These are phyloP conservation scores for Probaryconus sp. DNA, from an alignment of 1,140 invertebrate species.

Conservation along the genomic window DNA sequence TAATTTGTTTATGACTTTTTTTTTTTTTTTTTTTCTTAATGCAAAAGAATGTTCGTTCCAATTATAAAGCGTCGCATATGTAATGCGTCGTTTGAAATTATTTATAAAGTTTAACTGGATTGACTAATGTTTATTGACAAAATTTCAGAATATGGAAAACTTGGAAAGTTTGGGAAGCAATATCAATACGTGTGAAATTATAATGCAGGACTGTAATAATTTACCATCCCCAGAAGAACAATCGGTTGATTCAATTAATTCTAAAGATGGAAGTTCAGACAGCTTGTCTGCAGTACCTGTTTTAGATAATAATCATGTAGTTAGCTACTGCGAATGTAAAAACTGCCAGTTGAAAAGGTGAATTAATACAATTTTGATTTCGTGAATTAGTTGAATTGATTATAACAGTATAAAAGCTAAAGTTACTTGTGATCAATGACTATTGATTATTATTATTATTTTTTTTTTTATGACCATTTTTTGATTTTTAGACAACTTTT, in stretches of 20 bases:
- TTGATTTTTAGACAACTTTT: slow-evolving; percentile 68
- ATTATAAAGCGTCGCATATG: too few relatives aligned
- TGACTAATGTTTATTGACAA: slow-evolving; percentile 4
- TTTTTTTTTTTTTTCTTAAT: too few relatives aligned
- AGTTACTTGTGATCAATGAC: too few relatives aligned
- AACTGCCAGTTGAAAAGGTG: slow-evolving; percentile 41
- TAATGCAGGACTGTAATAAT: slow-evolving; percentile 20
- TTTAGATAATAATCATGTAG: slow-evolving; percentile 37
- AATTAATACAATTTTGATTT: slow-evolving; percentile 9
- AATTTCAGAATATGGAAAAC: slow-evolving; percentile 21
- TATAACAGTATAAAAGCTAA: too few relatives aligned
- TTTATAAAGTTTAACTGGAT: too few relatives aligned
- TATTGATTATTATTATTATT: background rate
- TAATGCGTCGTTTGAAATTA: too few relatives aligned
- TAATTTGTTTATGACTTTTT: too few relatives aligned
- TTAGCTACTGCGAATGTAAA: slow-evolving; percentile 41
- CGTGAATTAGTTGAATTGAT: background rate
- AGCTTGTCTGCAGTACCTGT: slow-evolving; percentile 31
- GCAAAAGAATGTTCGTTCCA: too few relatives aligned
- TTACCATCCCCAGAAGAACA: background rate
- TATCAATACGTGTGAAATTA: too few relatives aligned
- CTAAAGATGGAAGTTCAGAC: slow-evolving; percentile 11
- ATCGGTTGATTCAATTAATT: background rate
- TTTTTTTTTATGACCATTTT: slow-evolving; percentile 1
- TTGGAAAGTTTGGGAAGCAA: too few relatives aligned